Evolutionary conservation across 2,888 invertebrate species (phyloP).

Genomic region (Heliconius charithonia): DNA sequence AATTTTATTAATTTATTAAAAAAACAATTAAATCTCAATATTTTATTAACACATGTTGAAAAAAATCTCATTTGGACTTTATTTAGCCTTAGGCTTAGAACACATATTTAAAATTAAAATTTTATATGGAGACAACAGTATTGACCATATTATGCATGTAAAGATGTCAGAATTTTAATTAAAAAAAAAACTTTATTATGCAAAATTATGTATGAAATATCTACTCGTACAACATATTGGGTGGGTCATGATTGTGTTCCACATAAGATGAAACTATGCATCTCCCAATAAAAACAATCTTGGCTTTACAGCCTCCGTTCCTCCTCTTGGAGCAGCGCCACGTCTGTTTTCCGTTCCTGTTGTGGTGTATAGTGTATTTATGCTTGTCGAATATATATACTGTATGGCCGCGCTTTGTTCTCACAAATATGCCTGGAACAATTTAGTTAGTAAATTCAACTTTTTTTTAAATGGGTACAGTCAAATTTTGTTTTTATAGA

Average conservation of each 20-base stretch:
- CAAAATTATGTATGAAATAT: neutral
- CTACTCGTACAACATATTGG: neutral
- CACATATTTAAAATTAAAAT: no score
- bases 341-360: neutral
- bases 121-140: no score
- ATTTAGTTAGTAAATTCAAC: neutral
- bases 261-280: neutral
- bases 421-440: slow-evolving; percentile 23
- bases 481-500: no score
- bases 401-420: neutral
- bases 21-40: no score
- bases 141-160: no score
- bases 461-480: neutral
- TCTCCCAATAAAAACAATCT: neutral
- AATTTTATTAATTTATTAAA: no score
- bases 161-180: neutral
- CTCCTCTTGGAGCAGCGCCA: neutral
- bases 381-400: neutral
- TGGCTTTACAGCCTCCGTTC: neutral
- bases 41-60: no score
- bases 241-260: neutral
- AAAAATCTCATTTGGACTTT: no score
- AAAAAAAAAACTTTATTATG: neutral
- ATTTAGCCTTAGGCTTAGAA: no score
- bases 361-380: neutral